Evolutionary conservation across 1,140 invertebrate genomes (phyloP).

Genomic region (Argopecten irradians): DNA sequence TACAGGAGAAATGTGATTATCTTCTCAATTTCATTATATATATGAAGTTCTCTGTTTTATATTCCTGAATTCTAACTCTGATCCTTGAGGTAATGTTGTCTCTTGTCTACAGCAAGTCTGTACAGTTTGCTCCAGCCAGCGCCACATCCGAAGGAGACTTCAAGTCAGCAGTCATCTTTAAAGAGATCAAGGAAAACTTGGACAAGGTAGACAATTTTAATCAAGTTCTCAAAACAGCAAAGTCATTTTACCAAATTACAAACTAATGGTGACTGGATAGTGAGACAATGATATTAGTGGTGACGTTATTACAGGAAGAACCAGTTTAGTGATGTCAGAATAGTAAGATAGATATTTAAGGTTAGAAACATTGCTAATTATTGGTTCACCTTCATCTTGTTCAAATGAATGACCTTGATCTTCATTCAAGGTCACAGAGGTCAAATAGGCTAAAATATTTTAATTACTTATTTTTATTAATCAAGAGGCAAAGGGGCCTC

Average conservation of each 20-base stretch:
- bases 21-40: too few species aligned
- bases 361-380: too few species aligned
- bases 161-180: conserved; percentile 87
- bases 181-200: conserved; percentile 88
- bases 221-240: neutral
- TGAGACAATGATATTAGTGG: neutral
- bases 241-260: neutral
- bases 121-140: conserved; percentile 59
- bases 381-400: too few species aligned
- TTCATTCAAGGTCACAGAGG: too few species aligned
- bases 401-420: too few species aligned
- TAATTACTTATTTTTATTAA: too few species aligned
- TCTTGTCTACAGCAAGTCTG: conserved; percentile 28
- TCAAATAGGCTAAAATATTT: too few species aligned
- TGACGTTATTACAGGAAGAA: neutral
- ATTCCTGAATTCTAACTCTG: neutral
- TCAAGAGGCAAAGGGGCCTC: too few species aligned
- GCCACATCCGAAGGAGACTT: conserved; percentile 80
- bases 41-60: too few species aligned
- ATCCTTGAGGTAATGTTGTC: neutral
- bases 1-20: too few species aligned
- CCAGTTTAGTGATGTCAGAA: neutral
- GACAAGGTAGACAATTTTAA: conserved; percentile 80
- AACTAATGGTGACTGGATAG: neutral
- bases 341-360: too few species aligned